phyloP scores from a whole-genome alignment of 2,888 invertebrate species.

The Crepidodera aurea region DNA sequence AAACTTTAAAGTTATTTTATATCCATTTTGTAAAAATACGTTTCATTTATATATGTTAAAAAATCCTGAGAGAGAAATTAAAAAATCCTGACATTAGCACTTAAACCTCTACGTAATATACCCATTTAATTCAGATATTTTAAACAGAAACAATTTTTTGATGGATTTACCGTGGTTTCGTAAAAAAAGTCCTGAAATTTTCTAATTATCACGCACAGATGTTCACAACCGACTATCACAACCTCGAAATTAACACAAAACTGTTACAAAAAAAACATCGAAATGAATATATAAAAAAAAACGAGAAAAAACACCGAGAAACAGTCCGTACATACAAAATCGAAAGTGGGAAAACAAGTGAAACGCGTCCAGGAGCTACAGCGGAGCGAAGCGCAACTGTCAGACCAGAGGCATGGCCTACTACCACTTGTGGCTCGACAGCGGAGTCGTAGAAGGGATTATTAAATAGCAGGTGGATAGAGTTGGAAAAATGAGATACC shows the following conservation, averaged over 20 bases:
- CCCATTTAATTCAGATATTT: too few relatives aligned
- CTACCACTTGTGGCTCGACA: slow-evolving; percentile 50
- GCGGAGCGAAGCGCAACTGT: slow-evolving; percentile 47
- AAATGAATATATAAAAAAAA: slow-evolving; percentile 19
- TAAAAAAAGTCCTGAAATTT: background rate
- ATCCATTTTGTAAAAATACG: too few relatives aligned
- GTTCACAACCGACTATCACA: slow-evolving; percentile 26
- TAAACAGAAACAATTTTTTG: too few relatives aligned
- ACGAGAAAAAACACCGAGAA: slow-evolving; percentile 6
- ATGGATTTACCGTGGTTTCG: too few relatives aligned
- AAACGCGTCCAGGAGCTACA: slow-evolving; percentile 38
- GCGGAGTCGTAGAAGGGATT: slow-evolving; percentile 30
- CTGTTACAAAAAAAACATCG: slow-evolving; percentile 7
- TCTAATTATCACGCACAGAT: slow-evolving; percentile 1
- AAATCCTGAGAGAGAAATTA: too few relatives aligned
- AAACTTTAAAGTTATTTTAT: too few relatives aligned
- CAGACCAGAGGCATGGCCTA: slow-evolving; percentile 49
- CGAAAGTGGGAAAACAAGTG: slow-evolving; percentile 41
- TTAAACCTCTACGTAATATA: too few relatives aligned
- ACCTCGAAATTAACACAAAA: slow-evolving; percentile 6
- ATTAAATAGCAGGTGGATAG: slow-evolving; percentile 25
- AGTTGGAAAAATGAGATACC: slow-evolving; percentile 19
- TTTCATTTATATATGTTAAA: too few relatives aligned
- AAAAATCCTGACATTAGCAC: too few relatives aligned
- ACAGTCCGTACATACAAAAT: slow-evolving; percentile 31